Percentiles rank a stretch among this genome's conserved stretches.
These are phyloP conservation scores for Drosophila villosipedis DNA, from an alignment of 2,888 invertebrate genomes.

Conservation along the genomic window DNA sequence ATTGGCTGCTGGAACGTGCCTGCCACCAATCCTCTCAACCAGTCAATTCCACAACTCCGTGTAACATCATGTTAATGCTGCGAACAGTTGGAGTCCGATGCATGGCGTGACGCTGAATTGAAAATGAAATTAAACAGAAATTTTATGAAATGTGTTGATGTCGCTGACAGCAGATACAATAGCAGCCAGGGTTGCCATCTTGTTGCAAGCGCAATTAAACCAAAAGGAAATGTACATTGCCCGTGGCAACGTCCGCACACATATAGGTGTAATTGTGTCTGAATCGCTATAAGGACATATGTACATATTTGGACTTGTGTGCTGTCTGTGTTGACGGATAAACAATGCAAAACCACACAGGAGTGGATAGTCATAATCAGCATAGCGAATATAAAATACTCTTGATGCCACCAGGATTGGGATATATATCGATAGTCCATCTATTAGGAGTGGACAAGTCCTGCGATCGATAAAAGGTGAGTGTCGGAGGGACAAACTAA, in stretches of 20 bases:
- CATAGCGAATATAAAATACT: not conserved
- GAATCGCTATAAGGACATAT: constrained; percentile 3
- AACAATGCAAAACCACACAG: constrained; percentile 31
- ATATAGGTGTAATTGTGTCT: constrained; percentile 47
- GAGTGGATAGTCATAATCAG: not conserved
- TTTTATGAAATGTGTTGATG: constrained; percentile 55
- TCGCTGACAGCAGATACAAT: constrained; percentile 26
- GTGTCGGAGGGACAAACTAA: too few relatives aligned
- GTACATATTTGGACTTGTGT: constrained; percentile 20
- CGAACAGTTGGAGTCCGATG: constrained; percentile 47
- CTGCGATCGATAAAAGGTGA: not conserved
- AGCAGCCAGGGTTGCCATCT: constrained; percentile 39
- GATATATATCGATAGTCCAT: not conserved
- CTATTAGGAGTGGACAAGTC: not conserved
- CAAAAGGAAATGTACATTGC: constrained; percentile 61
- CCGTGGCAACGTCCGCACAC: constrained; percentile 21
- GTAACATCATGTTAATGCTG: constrained; percentile 11
- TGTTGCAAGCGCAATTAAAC: constrained; percentile 73
- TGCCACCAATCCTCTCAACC: not conserved
- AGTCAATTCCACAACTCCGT: not conserved
- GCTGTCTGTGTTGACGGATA: constrained; percentile 56
- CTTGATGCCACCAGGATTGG: not conserved
- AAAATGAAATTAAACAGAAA: constrained; percentile 76
- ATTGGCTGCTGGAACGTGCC: constrained; percentile 67
- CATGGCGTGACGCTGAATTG: constrained; percentile 65